A percentile compares a stretch with the other conserved stretches of the same genome.
These are phyloP conservation scores for Drosophila repleta DNA, from an alignment of 1,140 invertebrate species.

Conservation along the genomic window DNA sequence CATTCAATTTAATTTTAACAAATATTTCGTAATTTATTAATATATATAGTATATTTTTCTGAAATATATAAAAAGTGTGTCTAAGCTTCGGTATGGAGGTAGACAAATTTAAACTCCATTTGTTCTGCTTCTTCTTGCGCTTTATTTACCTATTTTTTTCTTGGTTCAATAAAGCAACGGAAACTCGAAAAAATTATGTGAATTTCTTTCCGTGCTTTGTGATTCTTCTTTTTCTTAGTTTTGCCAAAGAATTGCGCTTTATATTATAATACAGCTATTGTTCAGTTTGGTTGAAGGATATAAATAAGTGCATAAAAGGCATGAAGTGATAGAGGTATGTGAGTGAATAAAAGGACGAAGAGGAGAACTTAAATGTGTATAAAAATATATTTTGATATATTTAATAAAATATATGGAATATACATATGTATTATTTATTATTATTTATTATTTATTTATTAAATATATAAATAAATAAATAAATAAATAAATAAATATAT, in stretches of 20 bases:
- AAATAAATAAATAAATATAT: too few relatives aligned
- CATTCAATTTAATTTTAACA: too few relatives aligned
- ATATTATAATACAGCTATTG: constrained; percentile 24
- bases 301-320: neutral
- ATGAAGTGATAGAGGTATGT: neutral
- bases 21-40: neutral
- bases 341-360: neutral
- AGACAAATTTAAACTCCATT: constrained; percentile 5
- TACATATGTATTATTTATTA: too few relatives aligned
- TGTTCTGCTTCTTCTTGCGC: constrained; percentile 1
- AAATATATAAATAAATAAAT: too few relatives aligned
- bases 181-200: constrained; percentile 54
- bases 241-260: constrained; percentile 15
- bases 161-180: constrained; percentile 44
- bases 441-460: too few relatives aligned
- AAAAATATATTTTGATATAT: too few relatives aligned
- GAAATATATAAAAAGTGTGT: constrained; percentile 8
- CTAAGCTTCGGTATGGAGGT: neutral
- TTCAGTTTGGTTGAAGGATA: constrained; percentile 1
- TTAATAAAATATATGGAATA: too few relatives aligned
- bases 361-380: too few relatives aligned
- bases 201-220: constrained; percentile 40
- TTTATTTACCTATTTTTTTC: constrained; percentile 14
- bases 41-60: neutral
- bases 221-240: constrained; percentile 1